Base-by-base conservation (phyloP, 2,113 vertebrate genomes). In the Benitochromis conjunctus region DNA sequence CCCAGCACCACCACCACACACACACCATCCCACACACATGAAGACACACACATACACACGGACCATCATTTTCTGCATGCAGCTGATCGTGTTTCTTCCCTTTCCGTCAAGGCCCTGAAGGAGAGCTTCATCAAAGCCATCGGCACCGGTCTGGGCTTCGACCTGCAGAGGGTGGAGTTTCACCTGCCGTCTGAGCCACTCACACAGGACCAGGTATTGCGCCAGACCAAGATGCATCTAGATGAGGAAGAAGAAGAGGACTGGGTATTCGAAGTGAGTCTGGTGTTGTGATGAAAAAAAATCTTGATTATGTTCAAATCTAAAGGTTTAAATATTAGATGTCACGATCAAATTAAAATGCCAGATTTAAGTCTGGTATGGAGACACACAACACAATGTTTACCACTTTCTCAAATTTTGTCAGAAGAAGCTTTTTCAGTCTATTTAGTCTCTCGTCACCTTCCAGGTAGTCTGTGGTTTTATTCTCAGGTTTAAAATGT, bases 121-220 rank as follows among this genome's bases (percentile, higher is more conserved):
- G 99, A 99, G 96, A 99, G 98, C 94, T 99, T 98, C 92, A 97
- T 99, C 92, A 99, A 99, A 92, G 99, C 99, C 55, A 91, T 98
- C 60, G 99, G 98, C 84, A 96, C 98, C 9, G 99, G 99, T 83
- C 95, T 99, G 83, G 97, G 97, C 85, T 99, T 99, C 92, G 96
- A 98, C 86, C 97, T 99, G 82, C 98, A 99, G 83, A 96, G 98
- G 87, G 96, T 95, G 91, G 98, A 98, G 94, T 99, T 99, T 94
- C 96, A 97, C 92, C 95, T 98, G 24, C 95, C 96, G 0, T 95
- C 98, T 3, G 93, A 97, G 86, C 92, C 95, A 6, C 94, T 98
- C 92, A 94, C 96, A 81, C 92, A 95, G 87, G 97, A 95, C 5
- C 93, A 86, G 29, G 95, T 96, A 5, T 97, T 97, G 92, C 95